A percentile compares a stretch with the other conserved stretches of the same genome.
Conservation (phyloP, 2,797 vertebrate species). For the Orestias chungarensis region DNA sequence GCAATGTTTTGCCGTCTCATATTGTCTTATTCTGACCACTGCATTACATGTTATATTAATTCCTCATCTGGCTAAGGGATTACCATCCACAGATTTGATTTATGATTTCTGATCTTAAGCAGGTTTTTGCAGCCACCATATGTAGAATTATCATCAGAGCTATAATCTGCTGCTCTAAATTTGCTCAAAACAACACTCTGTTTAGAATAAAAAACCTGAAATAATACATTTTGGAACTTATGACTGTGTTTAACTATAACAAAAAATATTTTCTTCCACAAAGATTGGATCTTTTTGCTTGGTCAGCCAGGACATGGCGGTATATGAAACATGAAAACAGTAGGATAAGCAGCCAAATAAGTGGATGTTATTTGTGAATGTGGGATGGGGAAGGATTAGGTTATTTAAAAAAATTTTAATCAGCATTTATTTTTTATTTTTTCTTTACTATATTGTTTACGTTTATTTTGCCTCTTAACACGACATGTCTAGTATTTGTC, state of each 20-base stretch:
- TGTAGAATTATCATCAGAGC: constrained; percentile 82
- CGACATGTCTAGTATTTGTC: constrained; percentile 3
- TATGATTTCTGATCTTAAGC: constrained; percentile 78
- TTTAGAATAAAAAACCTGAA: neutral
- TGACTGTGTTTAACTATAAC: neutral
- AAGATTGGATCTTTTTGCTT: constrained; percentile 24
- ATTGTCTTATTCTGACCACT: constrained; percentile 52
- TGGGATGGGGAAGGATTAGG: neutral
- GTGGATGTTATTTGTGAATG: constrained; percentile 31
- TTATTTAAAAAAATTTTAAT: constrained; percentile 23
- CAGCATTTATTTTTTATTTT: neutral
- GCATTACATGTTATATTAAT: constrained; percentile 77
- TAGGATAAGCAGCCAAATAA: constrained; percentile 28
- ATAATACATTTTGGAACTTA: too few relatives aligned
- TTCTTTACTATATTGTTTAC: constrained; percentile 17
- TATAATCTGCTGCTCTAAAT: constrained; percentile 71
- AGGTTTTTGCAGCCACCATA: constrained; percentile 81
- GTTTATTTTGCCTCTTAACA: constrained; percentile 9
- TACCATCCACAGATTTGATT: constrained; percentile 82
- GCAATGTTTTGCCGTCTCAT: constrained; percentile 25
- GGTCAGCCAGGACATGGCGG: constrained; percentile 10
- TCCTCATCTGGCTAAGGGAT: constrained; percentile 81
- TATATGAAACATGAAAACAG: constrained; percentile 47
- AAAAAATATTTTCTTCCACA: constrained; percentile 29
- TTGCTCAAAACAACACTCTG: constrained; percentile 47